A percentile compares a stretch with the other conserved stretches of the same genome.
These are phyloP conservation scores for Amiota communis DNA, from an alignment of 2,888 invertebrate species.

Conservation along the genomic window DNA sequence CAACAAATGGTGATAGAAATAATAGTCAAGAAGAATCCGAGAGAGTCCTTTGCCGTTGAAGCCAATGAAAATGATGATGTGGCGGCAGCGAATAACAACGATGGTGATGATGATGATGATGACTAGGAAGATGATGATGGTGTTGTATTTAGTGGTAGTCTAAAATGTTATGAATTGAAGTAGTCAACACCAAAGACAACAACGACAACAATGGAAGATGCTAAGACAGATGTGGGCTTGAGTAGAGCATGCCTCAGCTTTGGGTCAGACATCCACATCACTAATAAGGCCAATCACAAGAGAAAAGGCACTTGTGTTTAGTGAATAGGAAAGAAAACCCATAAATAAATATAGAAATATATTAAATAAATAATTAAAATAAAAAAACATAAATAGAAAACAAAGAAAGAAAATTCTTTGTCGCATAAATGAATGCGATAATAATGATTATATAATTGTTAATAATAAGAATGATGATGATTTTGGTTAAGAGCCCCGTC, in stretches of 20 bases:
- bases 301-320: slow-evolving; percentile 71
- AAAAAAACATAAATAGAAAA: slow-evolving; percentile 39
- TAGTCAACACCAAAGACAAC: slow-evolving; percentile 52
- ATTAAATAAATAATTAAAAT: slow-evolving; percentile 38
- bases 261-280: slow-evolving; percentile 53
- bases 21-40: slow-evolving; percentile 62
- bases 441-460: slow-evolving; percentile 56
- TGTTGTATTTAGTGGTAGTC: too few species aligned
- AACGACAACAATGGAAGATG: slow-evolving; percentile 45
- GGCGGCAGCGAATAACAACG: too few species aligned
- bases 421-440: slow-evolving; percentile 31
- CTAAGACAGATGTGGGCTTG: slow-evolving; percentile 50
- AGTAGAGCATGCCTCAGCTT: slow-evolving; percentile 61
- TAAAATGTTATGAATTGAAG: slow-evolving; percentile 55
- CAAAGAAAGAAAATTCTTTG: slow-evolving; percentile 38
- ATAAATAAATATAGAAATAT: slow-evolving; percentile 37
- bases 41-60: slow-evolving; percentile 67
- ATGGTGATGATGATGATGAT: slow-evolving; percentile 49
- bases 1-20: slow-evolving; percentile 55
- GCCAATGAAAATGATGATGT: slow-evolving; percentile 51
- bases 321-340: slow-evolving; percentile 69
- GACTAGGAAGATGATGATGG: slow-evolving; percentile 34
- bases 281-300: slow-evolving; percentile 62
- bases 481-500: too few species aligned
- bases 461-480: slow-evolving; percentile 49